These are phyloP conservation scores for Cardiocondyla obscurior DNA, from an alignment of 1,140 invertebrate species.

Conservation along the genomic window DNA sequence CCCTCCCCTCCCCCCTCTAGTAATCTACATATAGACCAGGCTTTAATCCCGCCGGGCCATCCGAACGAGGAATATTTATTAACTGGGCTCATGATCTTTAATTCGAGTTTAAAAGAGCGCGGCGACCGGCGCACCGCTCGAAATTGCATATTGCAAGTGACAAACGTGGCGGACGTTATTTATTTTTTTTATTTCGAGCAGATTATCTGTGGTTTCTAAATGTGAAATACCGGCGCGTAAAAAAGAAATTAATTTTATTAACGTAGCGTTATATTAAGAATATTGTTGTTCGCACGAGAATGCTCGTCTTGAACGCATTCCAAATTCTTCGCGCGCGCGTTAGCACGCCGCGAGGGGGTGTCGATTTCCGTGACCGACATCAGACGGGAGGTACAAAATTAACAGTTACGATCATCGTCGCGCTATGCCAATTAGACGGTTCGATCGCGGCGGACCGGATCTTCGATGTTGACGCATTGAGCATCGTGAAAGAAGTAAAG, in stretches of 20 bases:
- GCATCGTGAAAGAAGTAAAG: slow-evolving; percentile 29
- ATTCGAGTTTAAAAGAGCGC: not conserved
- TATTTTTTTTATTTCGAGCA: not conserved
- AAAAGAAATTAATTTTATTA: slow-evolving; percentile 24
- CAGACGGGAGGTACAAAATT: not conserved
- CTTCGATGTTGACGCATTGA: not conserved
- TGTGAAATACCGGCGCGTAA: not conserved
- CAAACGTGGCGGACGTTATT: not conserved
- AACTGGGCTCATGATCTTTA: slow-evolving; percentile 3
- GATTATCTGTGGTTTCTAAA: not conserved
- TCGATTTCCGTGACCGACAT: not conserved
- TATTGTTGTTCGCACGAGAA: not conserved
- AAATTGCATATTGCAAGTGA: slow-evolving; percentile 10
- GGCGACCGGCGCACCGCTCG: not conserved
- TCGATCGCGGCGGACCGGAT: not conserved
- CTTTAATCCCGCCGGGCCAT: slow-evolving; percentile 34
- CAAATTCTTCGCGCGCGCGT: not conserved
- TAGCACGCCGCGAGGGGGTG: not conserved
- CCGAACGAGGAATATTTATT: slow-evolving; percentile 64
- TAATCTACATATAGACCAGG: slow-evolving; percentile 61
- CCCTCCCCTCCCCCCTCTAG: too few relatives aligned
- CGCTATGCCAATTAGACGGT: not conserved
- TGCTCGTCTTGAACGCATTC: not conserved
- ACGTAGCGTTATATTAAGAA: too few relatives aligned
- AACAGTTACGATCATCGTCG: not conserved